A percentile compares a stretch with the other conserved stretches of the same genome.
These are phyloP conservation scores for Pipra filicauda DNA, from an alignment of 2,113 vertebrate genomes.

Conservation along the genomic window DNA sequence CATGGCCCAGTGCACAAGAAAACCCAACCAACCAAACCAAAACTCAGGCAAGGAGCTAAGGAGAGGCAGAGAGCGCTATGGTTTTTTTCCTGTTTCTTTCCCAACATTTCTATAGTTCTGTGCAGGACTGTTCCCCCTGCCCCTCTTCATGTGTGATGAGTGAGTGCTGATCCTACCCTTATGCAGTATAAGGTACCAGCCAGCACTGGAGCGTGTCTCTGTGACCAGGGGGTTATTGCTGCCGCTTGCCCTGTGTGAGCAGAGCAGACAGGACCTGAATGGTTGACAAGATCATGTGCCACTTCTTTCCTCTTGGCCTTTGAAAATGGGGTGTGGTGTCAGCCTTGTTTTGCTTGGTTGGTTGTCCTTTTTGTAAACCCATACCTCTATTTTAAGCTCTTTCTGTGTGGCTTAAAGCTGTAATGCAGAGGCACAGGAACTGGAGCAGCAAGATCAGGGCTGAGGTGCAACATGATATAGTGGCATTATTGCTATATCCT, in stretches of 20 bases:
- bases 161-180: background rate
- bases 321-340: background rate
- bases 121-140: background rate
- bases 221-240: background rate
- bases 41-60: background rate
- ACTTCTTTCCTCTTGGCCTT: background rate
- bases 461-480: background rate
- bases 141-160: fast-evolving
- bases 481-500: background rate
- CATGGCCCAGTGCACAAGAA: background rate
- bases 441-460: background rate
- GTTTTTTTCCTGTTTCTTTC: background rate
- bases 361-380: background rate
- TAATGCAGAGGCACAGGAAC: background rate
- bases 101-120: background rate
- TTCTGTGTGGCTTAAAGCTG: background rate
- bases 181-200: fast-evolving
- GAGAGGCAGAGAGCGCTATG: fast-evolving
- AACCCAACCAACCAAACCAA: background rate
- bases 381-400: background rate
- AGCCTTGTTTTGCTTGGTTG: background rate
- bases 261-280: background rate
- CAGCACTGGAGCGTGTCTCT: background rate
- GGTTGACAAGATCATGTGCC: background rate
- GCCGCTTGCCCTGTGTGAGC: background rate